phyloP scores from a whole-genome alignment of 2,113 vertebrate species.

The Regulus satrapa region DNA sequence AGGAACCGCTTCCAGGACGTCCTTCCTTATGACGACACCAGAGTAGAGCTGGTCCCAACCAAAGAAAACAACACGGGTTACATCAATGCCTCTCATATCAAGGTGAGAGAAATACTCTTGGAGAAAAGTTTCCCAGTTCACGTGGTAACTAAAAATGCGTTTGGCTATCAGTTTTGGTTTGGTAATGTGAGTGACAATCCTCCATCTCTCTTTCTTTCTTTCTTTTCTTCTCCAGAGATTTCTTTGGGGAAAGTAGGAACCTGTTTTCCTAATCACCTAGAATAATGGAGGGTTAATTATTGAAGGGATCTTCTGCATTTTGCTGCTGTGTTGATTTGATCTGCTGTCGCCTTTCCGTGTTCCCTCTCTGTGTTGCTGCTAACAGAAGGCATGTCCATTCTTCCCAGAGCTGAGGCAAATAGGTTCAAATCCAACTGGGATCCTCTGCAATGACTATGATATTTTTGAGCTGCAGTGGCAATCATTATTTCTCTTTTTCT shows the following conservation, averaged over 20 bases:
- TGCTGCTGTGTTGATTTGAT: background rate
- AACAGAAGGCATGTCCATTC: background rate
- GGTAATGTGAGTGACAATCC: background rate
- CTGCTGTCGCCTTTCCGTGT: background rate
- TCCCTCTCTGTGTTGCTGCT: background rate
- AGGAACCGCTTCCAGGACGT: slow-evolving; percentile 95
- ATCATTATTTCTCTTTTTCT: background rate
- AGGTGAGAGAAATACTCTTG: slow-evolving; percentile 67
- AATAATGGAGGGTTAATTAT: background rate
- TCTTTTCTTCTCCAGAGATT: background rate
- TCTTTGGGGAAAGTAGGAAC: background rate
- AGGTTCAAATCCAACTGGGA: background rate
- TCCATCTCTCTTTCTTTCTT: background rate
- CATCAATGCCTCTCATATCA: slow-evolving; percentile 94
- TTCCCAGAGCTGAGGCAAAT: background rate
- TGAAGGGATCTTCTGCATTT: background rate
- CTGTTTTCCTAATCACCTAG: background rate
- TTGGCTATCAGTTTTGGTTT: background rate
- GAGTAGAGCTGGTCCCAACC: slow-evolving; percentile 94
- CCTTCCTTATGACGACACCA: slow-evolving; percentile 89
- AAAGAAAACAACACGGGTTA: slow-evolving; percentile 98
- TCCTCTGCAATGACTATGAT: background rate
- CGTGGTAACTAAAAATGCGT: background rate
- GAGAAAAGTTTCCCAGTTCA: background rate
- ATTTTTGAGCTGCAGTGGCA: background rate